Percentiles rank a stretch among this genome's conserved stretches.
phyloP scores from a whole-genome alignment of 2,113 vertebrate genomes.

The Lasiurus cinereus region DNA sequence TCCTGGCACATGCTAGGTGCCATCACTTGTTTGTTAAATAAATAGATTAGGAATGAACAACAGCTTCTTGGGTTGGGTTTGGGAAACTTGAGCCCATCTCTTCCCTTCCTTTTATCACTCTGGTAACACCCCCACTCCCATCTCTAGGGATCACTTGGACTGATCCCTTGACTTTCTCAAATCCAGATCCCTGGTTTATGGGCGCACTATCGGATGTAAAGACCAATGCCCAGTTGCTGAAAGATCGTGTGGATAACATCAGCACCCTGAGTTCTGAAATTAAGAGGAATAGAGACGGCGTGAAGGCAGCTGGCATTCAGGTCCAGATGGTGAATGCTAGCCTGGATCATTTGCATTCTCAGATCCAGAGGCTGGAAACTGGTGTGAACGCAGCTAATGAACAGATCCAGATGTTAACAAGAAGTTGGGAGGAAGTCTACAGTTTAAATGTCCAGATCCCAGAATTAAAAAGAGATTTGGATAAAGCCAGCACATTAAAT shows the following conservation, averaged over 20 bases:
- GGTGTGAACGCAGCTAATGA: background rate
- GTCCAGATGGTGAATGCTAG: constrained; percentile 51
- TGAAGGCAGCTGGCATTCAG: background rate
- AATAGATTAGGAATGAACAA: background rate
- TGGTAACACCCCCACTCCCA: background rate
- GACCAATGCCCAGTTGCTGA: constrained; percentile 46
- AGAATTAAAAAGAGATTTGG: constrained; percentile 70
- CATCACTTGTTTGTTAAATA: background rate
- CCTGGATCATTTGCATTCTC: background rate
- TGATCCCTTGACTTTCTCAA: constrained; percentile 49
- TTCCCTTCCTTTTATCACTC: background rate
- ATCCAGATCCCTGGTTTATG: constrained; percentile 73
- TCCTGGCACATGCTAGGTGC: background rate
- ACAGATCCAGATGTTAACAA: constrained; percentile 25
- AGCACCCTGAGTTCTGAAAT: constrained; percentile 66
- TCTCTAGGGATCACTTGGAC: background rate
- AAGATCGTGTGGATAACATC: constrained; percentile 67
- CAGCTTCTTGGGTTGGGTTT: background rate
- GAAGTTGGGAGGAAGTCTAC: constrained; percentile 20
- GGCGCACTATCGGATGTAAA: constrained; percentile 49
- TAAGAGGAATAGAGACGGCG: background rate
- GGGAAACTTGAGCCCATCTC: background rate
- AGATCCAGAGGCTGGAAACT: constrained; percentile 11
- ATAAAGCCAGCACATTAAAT: constrained; percentile 72
- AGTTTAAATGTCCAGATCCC: constrained; percentile 66